phyloP scores from a whole-genome alignment of 2,113 vertebrate genomes.

The Tricholaema leucomelas region DNA sequence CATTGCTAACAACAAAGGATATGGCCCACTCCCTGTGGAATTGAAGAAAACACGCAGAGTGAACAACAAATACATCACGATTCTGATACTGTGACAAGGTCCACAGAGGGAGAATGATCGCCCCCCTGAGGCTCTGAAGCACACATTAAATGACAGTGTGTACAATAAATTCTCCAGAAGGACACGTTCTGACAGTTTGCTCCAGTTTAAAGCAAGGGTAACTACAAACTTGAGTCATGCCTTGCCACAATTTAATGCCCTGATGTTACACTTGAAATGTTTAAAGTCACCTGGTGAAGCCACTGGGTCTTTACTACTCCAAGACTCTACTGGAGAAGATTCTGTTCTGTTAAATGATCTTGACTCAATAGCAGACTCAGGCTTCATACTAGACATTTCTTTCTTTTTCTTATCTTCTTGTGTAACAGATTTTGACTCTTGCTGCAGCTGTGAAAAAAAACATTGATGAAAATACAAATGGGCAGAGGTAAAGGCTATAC shows the following conservation, averaged over 20 bases:
- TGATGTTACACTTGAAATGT: background rate
- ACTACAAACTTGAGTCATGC: background rate
- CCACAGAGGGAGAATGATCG: background rate
- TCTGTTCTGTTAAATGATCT: background rate
- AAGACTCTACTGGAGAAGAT: background rate
- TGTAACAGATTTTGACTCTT: background rate
- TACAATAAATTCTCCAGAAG: background rate
- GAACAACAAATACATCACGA: background rate
- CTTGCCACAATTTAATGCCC: background rate
- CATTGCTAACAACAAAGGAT: background rate
- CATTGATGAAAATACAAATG: background rate
- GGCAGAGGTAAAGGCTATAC: background rate
- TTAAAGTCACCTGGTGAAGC: constrained; percentile 51
- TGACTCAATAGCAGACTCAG: background rate
- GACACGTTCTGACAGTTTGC: background rate
- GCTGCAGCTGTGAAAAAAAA: constrained; percentile 25
- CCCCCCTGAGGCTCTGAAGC: background rate
- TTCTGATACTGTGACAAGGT: background rate
- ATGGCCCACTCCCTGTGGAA: background rate
- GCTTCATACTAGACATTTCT: background rate
- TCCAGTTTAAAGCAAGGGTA: background rate
- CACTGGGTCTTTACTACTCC: background rate
- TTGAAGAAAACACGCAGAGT: background rate
- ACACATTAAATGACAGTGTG: background rate
- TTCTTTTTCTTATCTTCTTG: constrained; percentile 26